Base-by-base conservation (phyloP, 1,140 invertebrate species). In the Temnothorax curvispinosus region DNA sequence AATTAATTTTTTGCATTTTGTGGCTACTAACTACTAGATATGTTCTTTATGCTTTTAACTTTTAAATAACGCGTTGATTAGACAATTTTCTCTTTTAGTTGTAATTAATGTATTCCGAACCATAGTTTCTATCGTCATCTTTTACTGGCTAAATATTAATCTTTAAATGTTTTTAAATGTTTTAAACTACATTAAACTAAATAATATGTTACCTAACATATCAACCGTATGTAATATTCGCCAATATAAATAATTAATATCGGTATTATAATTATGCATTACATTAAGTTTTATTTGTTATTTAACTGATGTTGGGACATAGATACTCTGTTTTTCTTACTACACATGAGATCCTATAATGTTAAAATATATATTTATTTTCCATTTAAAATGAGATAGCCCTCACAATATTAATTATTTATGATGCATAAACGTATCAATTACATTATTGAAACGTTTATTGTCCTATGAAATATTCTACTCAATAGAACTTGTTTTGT, bases 381-480 rank as follows among this genome's bases (percentile, higher is more conserved):
- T 27, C 0, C 7, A 32, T 15, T 7, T 50, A 62, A 62, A 64
- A 18, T 15, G 2, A n/a, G 38, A 13, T 21, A 18, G 0, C 8
- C 15, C 1, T 58, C 9, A 1, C 1, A 38, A 58, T 41, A 76
- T 60, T 27, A 32, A 35, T 60, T 4, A n/a, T 62, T 62, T 35
- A 35, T 35, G 18, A 56, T 21, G 9, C 32, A 15, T 65, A 65
- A 41, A 27, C 1, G 27, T 65, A 56, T 75, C 11, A 6, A 21
- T 76, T 56, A 44, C n/a, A 44, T 77, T 77, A 21, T 27, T 2
- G 15, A 65, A 67, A 35, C 32, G 3, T 38, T 35, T 35, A 64
- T 47, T 35, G 15, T 77, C 9, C 8, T n/a, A 78, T n/a, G 27
- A 64, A 60, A 77, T 11, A 62, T 78, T 77, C 44, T 13, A 18